Conservation (phyloP, 2,797 vertebrate genomes). For the Varecia variegata region DNA sequence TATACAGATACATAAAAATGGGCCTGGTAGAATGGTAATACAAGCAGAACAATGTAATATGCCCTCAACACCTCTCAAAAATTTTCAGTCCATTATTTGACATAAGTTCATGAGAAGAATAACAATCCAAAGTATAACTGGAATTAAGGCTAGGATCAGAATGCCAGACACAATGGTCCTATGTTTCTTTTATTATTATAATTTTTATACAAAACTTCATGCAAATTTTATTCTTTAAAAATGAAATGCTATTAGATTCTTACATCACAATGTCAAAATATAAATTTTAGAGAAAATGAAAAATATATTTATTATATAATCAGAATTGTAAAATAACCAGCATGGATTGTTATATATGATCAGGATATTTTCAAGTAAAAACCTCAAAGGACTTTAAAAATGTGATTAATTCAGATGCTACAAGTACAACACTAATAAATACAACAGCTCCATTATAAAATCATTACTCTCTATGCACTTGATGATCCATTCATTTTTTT, state of each 20-base stretch:
- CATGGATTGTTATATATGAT: neutral
- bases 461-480: slow-evolving; percentile 20
- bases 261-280: slow-evolving; percentile 36
- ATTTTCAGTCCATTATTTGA: neutral
- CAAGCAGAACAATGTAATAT: slow-evolving; percentile 13
- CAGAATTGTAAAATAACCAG: slow-evolving; percentile 9
- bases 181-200: neutral
- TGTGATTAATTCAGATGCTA: slow-evolving; percentile 20
- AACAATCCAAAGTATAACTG: neutral
- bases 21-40: neutral
- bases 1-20: neutral
- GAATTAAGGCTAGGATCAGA: slow-evolving; percentile 9
- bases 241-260: neutral
- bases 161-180: neutral
- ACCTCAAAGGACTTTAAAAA: slow-evolving; percentile 34
- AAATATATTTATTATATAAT: neutral
- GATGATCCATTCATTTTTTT: slow-evolving; percentile 20
- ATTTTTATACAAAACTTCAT: slow-evolving; percentile 25
- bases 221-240: slow-evolving; percentile 51
- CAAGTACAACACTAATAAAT: slow-evolving; percentile 31
- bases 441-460: slow-evolving; percentile 11
- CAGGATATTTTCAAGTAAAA: slow-evolving; percentile 43
- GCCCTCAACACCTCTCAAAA: neutral
- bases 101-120: neutral
- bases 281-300: slow-evolving; percentile 42